Base-by-base conservation (phyloP, 1,140 invertebrate genomes). In the Paraescarpia echinospica region DNA sequence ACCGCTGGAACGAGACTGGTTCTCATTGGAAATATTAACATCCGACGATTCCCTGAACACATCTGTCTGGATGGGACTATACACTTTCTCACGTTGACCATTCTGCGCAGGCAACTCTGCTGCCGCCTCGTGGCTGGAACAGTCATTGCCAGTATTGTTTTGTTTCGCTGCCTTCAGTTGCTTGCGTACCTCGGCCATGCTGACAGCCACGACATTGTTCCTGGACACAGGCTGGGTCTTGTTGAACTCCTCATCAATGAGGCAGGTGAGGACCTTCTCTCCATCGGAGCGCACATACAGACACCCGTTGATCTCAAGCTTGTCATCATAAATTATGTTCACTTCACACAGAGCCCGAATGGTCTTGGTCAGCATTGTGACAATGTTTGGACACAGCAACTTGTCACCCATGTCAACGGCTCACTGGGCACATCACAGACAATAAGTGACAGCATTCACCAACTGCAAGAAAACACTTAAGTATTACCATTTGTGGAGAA, bases 341-440 rank as follows among this genome's bases (percentile, higher is more conserved):
- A 93, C 91, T 41, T 93, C 93, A 91, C 93, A 93, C n/a, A 93
- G 92, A 33, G 93, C 93, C 35, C 92, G 92, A 33, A 93, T 92
- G 31, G 93, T 93, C 89, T 92, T 93, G 33, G 91, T 91, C 34
- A 93, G 92, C 41, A 93, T 92, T n/a, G 92, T 90, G 48, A 89
- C 92, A 27, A 93, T 48, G n/a, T 92, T 91, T 1, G 93, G 92
- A 88, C 92, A 93, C n/a, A 93, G 51, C 59, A 93, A 41, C 88
- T 93, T 93, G 34, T 35, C 34, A 6, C 35, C 90, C 90, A 90
- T 90, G 22, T 90, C 90, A 34, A 34, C n/a, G 90, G 90, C 1
- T 77, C 59, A 27, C 59, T 27, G 14, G 14, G 22, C 14, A 27
- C 59, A 77, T 77, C 59, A 77, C 48, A 51, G 59, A 18, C 2